Conservation (phyloP, 92 coral and sea anemone genomes). For the Galaxea fascicularis region DNA sequence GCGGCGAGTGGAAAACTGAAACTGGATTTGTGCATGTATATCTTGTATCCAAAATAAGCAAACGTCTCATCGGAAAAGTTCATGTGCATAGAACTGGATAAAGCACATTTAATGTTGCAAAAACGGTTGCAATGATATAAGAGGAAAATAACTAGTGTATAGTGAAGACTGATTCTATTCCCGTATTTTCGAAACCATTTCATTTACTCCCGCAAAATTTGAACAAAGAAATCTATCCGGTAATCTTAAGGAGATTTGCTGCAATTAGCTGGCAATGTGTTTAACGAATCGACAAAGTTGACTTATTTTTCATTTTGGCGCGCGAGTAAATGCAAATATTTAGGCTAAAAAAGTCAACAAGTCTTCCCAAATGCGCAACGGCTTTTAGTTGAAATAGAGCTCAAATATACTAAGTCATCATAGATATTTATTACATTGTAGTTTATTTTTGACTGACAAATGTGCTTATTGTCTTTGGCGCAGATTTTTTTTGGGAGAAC, state of each 20-base stretch:
- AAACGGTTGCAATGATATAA: neutral
- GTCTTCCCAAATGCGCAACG: constrained; percentile 2
- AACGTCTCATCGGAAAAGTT: too few relatives aligned
- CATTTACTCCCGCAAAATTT: neutral
- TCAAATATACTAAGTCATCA: constrained; percentile 28
- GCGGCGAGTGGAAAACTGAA: too few relatives aligned
- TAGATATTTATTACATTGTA: neutral
- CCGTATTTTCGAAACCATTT: neutral
- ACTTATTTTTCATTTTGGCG: neutral
- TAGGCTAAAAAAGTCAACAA: neutral
- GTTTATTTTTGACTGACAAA: neutral
- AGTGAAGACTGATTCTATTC: neutral
- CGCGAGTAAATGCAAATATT: constrained; percentile 10
- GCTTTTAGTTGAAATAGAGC: neutral
- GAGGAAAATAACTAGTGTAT: neutral
- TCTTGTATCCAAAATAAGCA: too few relatives aligned
- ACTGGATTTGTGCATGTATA: too few relatives aligned
- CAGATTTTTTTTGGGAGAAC: neutral
- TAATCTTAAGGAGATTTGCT: neutral
- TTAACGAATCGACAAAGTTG: neutral
- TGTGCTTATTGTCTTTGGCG: neutral
- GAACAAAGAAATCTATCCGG: neutral
- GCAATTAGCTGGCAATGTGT: constrained; percentile 1
- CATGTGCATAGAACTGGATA: neutral
- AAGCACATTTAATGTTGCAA: too few relatives aligned